phyloP scores from a whole-genome alignment of 2,888 invertebrate species.

The Dermolepida albohirtum region DNA sequence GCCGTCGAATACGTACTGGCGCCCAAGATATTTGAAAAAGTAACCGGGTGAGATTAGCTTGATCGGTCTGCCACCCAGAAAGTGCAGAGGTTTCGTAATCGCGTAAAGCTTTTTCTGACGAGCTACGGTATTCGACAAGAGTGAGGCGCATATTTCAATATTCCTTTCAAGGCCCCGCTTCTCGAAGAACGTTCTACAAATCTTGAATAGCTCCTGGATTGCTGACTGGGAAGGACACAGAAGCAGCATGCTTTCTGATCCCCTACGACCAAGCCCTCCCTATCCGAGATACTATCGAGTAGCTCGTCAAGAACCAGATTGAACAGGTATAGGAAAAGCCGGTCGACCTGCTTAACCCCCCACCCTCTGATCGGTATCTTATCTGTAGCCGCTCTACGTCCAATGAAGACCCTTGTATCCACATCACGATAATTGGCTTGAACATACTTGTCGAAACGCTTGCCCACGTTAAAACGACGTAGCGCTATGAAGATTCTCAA shows the following conservation, averaged over 20 bases:
- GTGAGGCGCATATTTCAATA: background rate
- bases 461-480: constrained; percentile 30
- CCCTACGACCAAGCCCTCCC: constrained; percentile 7
- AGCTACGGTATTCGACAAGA: constrained; percentile 13
- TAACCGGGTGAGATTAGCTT: background rate
- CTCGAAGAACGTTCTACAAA: constrained; percentile 13
- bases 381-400: background rate
- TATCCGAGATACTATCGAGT: constrained; percentile 14
- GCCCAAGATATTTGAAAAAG: constrained; percentile 2
- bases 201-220: background rate
- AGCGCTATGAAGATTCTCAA: constrained; percentile 14
- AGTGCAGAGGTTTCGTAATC: background rate
- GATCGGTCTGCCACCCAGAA: background rate
- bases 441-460: background rate
- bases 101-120: constrained; percentile 12
- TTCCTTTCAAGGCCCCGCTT: constrained; percentile 6
- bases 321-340: constrained; percentile 41
- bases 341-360: constrained; percentile 46
- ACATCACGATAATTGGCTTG: background rate
- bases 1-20: constrained; percentile 10
- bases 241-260: constrained; percentile 26
- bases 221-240: constrained; percentile 25
- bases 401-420: constrained; percentile 25
- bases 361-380: constrained; percentile 2
- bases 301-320: constrained; percentile 43